Percentiles rank a stretch among this genome's conserved stretches.
Evolutionary conservation across 2,888 invertebrate species (phyloP).

Genomic region (Rhorus exstirpatorius): DNA sequence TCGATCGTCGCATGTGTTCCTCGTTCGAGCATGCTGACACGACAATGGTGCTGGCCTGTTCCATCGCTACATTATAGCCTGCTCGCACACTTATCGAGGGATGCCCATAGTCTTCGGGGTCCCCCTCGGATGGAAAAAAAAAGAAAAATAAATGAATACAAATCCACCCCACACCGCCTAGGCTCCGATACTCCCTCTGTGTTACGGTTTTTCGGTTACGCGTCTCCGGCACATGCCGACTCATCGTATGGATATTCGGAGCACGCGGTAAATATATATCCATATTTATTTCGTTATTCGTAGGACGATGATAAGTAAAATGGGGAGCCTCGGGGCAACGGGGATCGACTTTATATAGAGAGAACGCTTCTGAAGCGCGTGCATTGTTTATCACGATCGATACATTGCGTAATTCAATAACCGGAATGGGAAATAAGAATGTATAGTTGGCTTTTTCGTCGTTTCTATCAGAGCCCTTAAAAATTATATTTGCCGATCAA

Average conservation of each 20-base stretch:
- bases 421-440: too few relatives aligned
- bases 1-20: neutral
- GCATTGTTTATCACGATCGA: too few relatives aligned
- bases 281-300: constrained; percentile 35
- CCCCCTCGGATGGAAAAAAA: constrained; percentile 53
- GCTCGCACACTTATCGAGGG: neutral
- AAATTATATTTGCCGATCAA: too few relatives aligned
- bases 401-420: too few relatives aligned
- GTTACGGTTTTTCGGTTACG: constrained; percentile 73
- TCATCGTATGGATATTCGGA: constrained; percentile 50
- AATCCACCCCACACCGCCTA: constrained; percentile 45
- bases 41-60: too few relatives aligned
- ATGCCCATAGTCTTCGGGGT: constrained; percentile 29
- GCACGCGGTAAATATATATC: constrained; percentile 36
- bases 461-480: too few relatives aligned
- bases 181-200: constrained; percentile 37
- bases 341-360: constrained; percentile 20
- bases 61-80: constrained; percentile 14
- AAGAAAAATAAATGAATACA: too few relatives aligned
- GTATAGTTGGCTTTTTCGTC: too few relatives aligned
- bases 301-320: neutral
- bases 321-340: constrained; percentile 14
- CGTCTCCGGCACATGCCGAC: constrained; percentile 62
- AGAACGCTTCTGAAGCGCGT: too few relatives aligned
- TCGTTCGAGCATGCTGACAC: constrained; percentile 37